Evolutionary conservation across 1,140 invertebrate genomes (phyloP).

Genomic region (Drosophila sechellia): DNA sequence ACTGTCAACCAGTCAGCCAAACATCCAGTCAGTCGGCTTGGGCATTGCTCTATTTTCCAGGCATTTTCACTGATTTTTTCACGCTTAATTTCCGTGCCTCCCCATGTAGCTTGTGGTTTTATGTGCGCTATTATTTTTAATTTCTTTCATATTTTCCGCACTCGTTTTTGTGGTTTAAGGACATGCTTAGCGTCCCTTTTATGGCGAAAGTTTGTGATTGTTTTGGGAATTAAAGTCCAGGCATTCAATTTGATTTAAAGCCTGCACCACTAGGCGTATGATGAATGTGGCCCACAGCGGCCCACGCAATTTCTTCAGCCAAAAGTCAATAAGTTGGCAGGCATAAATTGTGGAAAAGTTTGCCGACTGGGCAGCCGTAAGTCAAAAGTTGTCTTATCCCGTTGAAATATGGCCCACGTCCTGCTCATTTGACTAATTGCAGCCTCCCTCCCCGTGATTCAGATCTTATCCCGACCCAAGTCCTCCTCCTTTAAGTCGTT

Average conservation of each 20-base stretch:
- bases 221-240: constrained; percentile 47
- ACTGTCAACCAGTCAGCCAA: constrained; percentile 26
- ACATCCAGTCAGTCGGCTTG: constrained; percentile 19
- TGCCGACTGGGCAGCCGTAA: constrained; percentile 30
- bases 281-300: constrained; percentile 44
- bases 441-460: constrained; percentile 4
- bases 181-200: constrained; percentile 26
- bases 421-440: constrained; percentile 66
- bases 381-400: constrained; percentile 47
- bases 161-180: constrained; percentile 20
- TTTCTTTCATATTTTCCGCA: constrained; percentile 47
- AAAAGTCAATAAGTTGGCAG: constrained; percentile 41
- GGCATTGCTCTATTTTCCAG: constrained; percentile 56
- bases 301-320: constrained; percentile 34
- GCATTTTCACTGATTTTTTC: constrained; percentile 75
- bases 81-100: constrained; percentile 69
- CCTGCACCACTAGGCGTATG: constrained; percentile 51
- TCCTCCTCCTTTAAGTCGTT: constrained; percentile 17
- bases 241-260: constrained; percentile 76
- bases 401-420: constrained; percentile 61
- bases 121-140: constrained; percentile 64
- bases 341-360: constrained; percentile 57
- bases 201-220: constrained; percentile 59
- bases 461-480: constrained; percentile 11
- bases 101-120: constrained; percentile 46